Base-by-base conservation (phyloP, 2,888 invertebrate genomes). In the Pomacea canaliculata region DNA sequence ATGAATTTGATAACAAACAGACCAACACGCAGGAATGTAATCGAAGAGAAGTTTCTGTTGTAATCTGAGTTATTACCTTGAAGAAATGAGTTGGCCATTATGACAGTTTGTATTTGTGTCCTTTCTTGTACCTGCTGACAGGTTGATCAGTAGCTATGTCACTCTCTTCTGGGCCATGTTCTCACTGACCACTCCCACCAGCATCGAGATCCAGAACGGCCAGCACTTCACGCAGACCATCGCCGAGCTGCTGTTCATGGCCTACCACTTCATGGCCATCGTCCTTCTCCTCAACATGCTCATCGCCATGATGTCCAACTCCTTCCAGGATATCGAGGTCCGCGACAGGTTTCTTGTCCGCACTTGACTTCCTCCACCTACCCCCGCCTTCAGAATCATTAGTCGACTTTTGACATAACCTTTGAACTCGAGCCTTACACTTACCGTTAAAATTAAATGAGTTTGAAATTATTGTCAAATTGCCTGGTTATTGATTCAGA, bases 211-310 rank as follows among this genome's bases (percentile, higher is more conserved):
- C 23, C 80, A 83, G 48, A 85, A 89, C 76, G 87, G 88, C 66
- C 91, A 91, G 82, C 81, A 83, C 48, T 91, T 90, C 84, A 91
- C 91, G n/a, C 88, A 89, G 81, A 83, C 87, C 76, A 87, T 91
- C 56, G 91, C 91, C 3, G 91, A 91, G 81, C 82, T 89, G 49
- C 86, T 92, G 68, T 90, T 92, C 70, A 91, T 91, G 84, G 89
- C 90, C 49, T 92, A 92, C 84, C 91, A 91, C 80, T 89, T 89
- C 70, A 91, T 91, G 91, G 91, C 91, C 63, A 91, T 92, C 83
- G 91, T 91, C n/a, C 91, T 92, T 8, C 90, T 92, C 79, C 90
- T 91, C 76, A 92, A 92, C 85, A 92, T 92, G 91, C 89, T 92
- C 65, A 92, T 92, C 79, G 92, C 92, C 78, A 92, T 92, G 92